A percentile compares a stretch with the other conserved stretches of the same genome.
Conservation (phyloP, 2,113 vertebrate genomes). For the Casuarius casuarius region DNA sequence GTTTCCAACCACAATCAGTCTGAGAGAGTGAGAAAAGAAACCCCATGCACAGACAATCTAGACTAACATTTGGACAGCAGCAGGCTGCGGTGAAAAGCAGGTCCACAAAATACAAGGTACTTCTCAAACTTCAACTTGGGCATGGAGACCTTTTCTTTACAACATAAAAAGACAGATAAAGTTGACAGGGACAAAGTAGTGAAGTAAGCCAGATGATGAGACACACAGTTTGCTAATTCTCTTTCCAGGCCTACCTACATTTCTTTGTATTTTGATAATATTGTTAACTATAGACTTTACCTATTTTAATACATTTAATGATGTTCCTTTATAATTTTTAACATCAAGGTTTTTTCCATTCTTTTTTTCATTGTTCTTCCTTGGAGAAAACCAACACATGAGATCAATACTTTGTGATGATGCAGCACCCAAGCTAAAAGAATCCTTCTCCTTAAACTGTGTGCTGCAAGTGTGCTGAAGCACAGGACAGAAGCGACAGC, state of each 20-base stretch:
- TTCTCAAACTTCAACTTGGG: background rate
- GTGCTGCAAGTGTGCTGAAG: background rate
- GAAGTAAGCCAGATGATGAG: background rate
- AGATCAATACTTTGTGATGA: background rate
- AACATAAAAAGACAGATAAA: background rate
- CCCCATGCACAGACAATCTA: fast-evolving
- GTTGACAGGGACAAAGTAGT: background rate
- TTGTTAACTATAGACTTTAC: background rate
- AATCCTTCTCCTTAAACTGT: background rate
- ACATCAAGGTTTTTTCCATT: background rate
- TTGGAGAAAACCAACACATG: background rate
- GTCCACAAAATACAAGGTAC: background rate
- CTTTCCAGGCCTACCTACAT: background rate
- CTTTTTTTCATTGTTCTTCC: background rate
- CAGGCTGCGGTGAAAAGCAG: background rate
- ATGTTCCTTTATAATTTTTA: background rate
- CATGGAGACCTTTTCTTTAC: background rate
- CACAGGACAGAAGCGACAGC: background rate
- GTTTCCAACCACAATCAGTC: background rate
- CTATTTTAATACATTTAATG: background rate
- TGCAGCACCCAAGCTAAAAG: background rate
- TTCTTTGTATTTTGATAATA: background rate
- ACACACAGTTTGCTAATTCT: background rate
- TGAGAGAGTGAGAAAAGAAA: background rate
- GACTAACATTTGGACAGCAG: background rate